A percentile compares a stretch with the other conserved stretches of the same genome.
Evolutionary conservation across 2,797 vertebrate genomes (phyloP).

Genomic region (Merluccius polli): DNA sequence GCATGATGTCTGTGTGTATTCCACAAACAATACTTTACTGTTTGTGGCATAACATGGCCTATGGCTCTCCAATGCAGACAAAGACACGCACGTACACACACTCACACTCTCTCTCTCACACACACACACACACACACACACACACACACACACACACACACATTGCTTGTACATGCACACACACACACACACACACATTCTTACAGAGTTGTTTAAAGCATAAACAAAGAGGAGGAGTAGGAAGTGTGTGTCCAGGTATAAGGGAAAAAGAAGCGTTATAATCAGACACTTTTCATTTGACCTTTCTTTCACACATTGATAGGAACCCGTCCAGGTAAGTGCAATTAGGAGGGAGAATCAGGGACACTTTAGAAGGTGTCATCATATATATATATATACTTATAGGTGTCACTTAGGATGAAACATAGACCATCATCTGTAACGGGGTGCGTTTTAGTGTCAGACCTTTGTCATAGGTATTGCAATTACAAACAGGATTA

Average conservation of each 20-base stretch:
- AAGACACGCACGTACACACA: background rate
- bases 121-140: conserved; percentile 11
- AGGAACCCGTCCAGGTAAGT: background rate
- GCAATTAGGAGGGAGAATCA: background rate
- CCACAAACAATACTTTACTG: conserved; percentile 1
- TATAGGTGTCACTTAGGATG: too few relatives aligned
- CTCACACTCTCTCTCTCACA: conserved; percentile 6
- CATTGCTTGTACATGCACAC: background rate
- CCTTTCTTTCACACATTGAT: conserved; percentile 10
- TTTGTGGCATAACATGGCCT: conserved; percentile 5
- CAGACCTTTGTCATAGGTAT: background rate
- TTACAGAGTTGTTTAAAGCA: conserved; percentile 44
- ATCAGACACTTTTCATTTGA: conserved; percentile 28
- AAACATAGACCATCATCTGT: background rate
- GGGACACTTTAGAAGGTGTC: too few relatives aligned
- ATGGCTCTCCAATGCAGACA: background rate
- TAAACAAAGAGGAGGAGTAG: conserved; percentile 66
- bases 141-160: background rate
- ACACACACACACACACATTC: conserved; percentile 14
- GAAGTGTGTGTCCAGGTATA: conserved; percentile 40
- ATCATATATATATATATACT: too few relatives aligned
- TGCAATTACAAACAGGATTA: too few relatives aligned
- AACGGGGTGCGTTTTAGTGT: background rate
- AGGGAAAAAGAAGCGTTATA: conserved; percentile 34
- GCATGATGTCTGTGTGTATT: background rate